A percentile compares a stretch with the other conserved stretches of the same genome.
Evolutionary conservation across 2,888 invertebrate species (phyloP).

Genomic region (Dendrolimus pini): DNA sequence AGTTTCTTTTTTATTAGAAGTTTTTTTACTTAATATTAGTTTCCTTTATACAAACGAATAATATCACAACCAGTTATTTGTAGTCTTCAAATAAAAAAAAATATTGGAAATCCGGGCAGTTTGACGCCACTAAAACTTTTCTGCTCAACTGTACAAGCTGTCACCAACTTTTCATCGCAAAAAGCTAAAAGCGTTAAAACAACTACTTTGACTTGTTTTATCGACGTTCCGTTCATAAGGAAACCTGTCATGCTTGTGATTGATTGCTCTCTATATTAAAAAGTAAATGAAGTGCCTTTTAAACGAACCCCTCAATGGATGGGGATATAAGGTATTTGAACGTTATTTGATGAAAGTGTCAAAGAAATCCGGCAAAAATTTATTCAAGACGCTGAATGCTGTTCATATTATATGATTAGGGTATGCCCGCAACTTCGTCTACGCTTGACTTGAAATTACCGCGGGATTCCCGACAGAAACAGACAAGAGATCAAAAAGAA

Average conservation of each 20-base stretch:
- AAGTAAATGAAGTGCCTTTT: conserved; percentile 58
- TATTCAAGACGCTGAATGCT: background rate
- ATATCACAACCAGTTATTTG: too few species aligned
- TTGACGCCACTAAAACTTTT: background rate
- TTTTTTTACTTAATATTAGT: too few species aligned
- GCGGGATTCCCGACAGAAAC: too few species aligned
- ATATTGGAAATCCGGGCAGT: too few species aligned
- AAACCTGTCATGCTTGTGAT: conserved; percentile 51
- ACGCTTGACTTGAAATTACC: too few species aligned
- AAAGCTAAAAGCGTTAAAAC: background rate
- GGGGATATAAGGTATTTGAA: conserved; percentile 35
- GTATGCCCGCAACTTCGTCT: too few species aligned
- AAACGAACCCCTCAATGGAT: conserved; percentile 36
- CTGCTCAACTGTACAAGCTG: background rate
- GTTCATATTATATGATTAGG: too few species aligned
- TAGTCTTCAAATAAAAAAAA: too few species aligned
- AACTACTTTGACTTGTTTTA: conserved; percentile 32
- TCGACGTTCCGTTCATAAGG: conserved; percentile 45
- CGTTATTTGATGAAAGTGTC: conserved; percentile 40
- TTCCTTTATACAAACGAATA: too few species aligned
- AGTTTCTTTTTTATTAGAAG: too few species aligned
- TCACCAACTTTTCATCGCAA: background rate
- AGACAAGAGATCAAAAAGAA: too few species aligned
- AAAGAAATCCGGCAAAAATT: conserved; percentile 8
- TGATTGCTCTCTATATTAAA: conserved; percentile 58